Percentiles rank a stretch among this genome's conserved stretches.
Conservation (phyloP, 2,888 invertebrate genomes). For the Eutolmus rufibarbis region DNA sequence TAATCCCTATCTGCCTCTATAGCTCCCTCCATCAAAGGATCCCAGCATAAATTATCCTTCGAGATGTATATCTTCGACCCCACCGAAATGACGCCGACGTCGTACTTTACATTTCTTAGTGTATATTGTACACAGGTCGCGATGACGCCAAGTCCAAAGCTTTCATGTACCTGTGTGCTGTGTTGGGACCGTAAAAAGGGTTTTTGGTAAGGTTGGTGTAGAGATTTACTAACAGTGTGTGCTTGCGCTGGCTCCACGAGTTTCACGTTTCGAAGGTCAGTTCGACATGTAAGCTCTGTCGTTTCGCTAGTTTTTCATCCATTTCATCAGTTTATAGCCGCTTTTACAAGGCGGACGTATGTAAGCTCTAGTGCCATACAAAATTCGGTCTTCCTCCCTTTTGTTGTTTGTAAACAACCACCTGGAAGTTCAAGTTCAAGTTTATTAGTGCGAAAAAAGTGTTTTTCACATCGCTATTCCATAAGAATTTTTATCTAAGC, state of each 20-base stretch:
- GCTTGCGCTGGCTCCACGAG: neutral
- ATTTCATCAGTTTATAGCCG: conserved; percentile 9
- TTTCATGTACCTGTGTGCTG: conserved; percentile 1
- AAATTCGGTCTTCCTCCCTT: conserved; percentile 16
- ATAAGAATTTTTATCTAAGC: neutral
- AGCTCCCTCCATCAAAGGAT: neutral
- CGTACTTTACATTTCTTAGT: neutral
- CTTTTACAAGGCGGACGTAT: neutral
- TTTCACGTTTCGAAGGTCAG: conserved; percentile 22
- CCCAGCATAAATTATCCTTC: conserved; percentile 6
- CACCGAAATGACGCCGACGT: neutral
- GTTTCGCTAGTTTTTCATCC: neutral
- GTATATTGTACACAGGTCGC: neutral
- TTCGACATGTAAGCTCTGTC: neutral
- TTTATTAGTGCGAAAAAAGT: conserved; percentile 11
- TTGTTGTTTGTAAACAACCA: conserved; percentile 32
- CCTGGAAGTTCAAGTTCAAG: conserved; percentile 23
- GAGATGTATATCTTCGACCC: conserved; percentile 8
- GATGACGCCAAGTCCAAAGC: conserved; percentile 27
- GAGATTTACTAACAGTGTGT: conserved; percentile 1
- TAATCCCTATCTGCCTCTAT: neutral
- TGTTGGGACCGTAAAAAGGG: neutral
- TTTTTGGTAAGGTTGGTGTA: neutral
- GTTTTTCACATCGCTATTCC: neutral
- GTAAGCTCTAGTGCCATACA: neutral